Evolutionary conservation across 2,888 invertebrate genomes (phyloP).

Genomic region (Rhorus exstirpatorius): DNA sequence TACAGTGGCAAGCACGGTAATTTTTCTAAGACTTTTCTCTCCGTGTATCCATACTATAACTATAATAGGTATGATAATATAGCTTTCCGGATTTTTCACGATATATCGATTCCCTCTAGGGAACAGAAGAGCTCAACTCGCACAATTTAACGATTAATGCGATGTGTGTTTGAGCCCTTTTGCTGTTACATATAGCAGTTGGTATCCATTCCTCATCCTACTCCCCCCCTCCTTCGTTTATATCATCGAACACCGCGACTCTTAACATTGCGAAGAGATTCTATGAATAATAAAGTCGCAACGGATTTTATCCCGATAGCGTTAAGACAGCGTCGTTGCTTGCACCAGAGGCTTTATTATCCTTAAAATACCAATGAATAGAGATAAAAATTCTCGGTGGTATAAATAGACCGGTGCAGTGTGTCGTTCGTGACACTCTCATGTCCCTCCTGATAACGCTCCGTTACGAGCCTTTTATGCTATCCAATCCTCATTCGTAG

Average conservation of each 20-base stretch:
- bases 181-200: not conserved
- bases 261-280: constrained; percentile 13
- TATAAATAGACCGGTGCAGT: constrained; percentile 12
- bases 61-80: constrained; percentile 1
- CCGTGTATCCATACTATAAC: too few relatives aligned
- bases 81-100: not conserved
- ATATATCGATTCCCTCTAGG: not conserved
- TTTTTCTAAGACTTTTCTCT: too few relatives aligned
- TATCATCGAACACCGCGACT: constrained; percentile 16
- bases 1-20: too few relatives aligned
- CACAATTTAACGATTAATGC: too few relatives aligned
- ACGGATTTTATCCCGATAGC: constrained; percentile 42
- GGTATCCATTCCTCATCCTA: not conserved
- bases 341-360: not conserved
- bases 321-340: constrained; percentile 14
- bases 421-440: not conserved
- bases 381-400: constrained; percentile 27
- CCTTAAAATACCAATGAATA: not conserved
- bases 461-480: constrained; percentile 1
- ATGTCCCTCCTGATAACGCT: not conserved
- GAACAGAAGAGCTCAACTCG: not conserved
- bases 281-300: constrained; percentile 54
- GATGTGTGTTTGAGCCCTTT: not conserved
- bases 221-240: not conserved
- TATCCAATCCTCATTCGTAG: not conserved